Evolutionary conservation across 64 coral and sea anemone species (phyloP), one percentile per base, ranked within the genome.

Genomic region (Montipora sp.): DNA sequence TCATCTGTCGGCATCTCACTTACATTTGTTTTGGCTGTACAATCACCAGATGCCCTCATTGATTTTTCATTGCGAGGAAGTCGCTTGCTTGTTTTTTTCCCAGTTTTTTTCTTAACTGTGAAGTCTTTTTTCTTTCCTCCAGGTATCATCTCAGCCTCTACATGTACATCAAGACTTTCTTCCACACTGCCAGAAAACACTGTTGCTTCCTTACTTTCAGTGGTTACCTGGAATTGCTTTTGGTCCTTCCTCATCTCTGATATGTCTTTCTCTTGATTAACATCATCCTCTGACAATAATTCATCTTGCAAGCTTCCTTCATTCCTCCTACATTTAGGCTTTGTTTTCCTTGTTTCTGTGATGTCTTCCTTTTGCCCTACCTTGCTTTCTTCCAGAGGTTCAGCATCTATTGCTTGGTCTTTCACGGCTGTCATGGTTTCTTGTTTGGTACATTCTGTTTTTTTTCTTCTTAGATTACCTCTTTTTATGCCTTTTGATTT

Each of bases 81-180:
- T 45, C 61, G 18, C 43, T 84, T 83, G 48, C 48, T 49, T 90
- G 75, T 8, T 69, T 69, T 91, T 81, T 20, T 13, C 75, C 43
- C 16, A 8, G 47, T n/a, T 19, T 80, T 27, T 36, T 88, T 73
- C 9, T 58, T 5, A 47, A 63, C 27, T 13, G 49, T 5, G 5
- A 49, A 66, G 10, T 53, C 20, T 8, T 0, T 78, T 79, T 58
- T 77, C 73, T 79, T 72, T 65, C 19, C 45, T 80, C 59, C 14
- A 12, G 50, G 24, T 21, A 22, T 59, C 8, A 59, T 19, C 45
- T 0, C 49, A 12, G 0, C 5, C 47, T 77, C 44, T 1, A 48
- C 18, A 13, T 27, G 27, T 27, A 27, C 27, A 27, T 0, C 75
- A 7, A 7, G 2, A 50, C 4, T 70, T 71, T 85, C 82, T 71